Conservation (phyloP, 2,888 invertebrate genomes). For the Norana najaformis region DNA sequence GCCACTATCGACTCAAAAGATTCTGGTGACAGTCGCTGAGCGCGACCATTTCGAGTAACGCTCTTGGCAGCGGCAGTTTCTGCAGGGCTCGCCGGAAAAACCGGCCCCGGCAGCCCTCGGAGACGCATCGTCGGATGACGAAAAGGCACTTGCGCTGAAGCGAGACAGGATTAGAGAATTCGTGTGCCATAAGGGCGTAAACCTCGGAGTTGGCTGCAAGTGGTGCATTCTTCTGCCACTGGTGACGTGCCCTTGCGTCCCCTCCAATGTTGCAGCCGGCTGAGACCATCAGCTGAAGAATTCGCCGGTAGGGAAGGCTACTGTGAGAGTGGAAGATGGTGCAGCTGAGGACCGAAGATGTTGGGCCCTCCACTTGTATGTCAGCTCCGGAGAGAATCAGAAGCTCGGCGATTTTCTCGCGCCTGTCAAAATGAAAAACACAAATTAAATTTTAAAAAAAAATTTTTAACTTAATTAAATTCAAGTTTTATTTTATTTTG, state of each 20-base stretch:
- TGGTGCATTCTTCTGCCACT: neutral
- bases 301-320: neutral
- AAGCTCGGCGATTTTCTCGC: conserved; percentile 16
- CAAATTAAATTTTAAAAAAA: too few relatives aligned
- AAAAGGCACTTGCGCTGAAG: conserved; percentile 25
- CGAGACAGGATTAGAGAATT: neutral
- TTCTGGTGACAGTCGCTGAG: neutral
- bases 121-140: neutral
- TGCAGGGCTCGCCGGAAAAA: neutral
- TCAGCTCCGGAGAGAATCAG: neutral
- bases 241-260: neutral
- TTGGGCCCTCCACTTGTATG: neutral
- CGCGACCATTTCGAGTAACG: neutral
- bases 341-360: neutral
- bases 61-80: neutral
- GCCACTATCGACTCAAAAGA: neutral
- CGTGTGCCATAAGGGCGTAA: neutral
- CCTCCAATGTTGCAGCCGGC: neutral
- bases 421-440: neutral
- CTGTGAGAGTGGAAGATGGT: neutral
- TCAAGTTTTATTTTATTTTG: too few relatives aligned
- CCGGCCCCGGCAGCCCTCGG: neutral
- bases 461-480: too few relatives aligned
- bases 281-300: neutral
- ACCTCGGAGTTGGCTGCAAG: neutral